These are phyloP conservation scores for Coboldia fuscipes DNA, from an alignment of 1,140 invertebrate genomes.

Conservation along the genomic window DNA sequence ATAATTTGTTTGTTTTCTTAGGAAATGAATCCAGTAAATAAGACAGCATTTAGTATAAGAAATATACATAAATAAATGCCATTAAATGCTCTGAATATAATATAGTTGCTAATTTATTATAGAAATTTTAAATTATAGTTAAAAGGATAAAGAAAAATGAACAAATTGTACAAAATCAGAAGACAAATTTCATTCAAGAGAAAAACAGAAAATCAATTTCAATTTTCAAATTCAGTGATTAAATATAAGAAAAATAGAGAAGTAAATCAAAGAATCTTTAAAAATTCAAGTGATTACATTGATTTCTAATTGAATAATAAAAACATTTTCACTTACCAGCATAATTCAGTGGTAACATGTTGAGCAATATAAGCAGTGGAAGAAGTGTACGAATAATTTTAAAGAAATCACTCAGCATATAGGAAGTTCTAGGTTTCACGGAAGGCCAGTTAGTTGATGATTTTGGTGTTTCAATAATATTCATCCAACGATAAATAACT, in stretches of 20 bases:
- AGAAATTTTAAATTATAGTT: no score
- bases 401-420: constrained; percentile 13
- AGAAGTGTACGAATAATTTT: constrained; percentile 17
- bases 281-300: no score
- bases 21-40: no score
- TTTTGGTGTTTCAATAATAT: neutral
- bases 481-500: neutral
- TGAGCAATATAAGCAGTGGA: constrained; percentile 19
- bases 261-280: neutral
- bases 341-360: constrained; percentile 21
- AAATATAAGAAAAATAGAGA: neutral
- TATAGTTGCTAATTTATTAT: no score
- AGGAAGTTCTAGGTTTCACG: neutral
- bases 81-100: no score
- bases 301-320: constrained; percentile 1
- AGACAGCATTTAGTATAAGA: no score
- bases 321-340: constrained; percentile 13
- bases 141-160: neutral
- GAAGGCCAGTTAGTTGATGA: neutral
- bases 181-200: neutral
- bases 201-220: neutral
- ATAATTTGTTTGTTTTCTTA: no score
- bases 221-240: neutral
- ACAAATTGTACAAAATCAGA: neutral
- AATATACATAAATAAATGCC: no score